Conservation (phyloP, 2,888 invertebrate genomes). For the Folsomia manolachei region DNA sequence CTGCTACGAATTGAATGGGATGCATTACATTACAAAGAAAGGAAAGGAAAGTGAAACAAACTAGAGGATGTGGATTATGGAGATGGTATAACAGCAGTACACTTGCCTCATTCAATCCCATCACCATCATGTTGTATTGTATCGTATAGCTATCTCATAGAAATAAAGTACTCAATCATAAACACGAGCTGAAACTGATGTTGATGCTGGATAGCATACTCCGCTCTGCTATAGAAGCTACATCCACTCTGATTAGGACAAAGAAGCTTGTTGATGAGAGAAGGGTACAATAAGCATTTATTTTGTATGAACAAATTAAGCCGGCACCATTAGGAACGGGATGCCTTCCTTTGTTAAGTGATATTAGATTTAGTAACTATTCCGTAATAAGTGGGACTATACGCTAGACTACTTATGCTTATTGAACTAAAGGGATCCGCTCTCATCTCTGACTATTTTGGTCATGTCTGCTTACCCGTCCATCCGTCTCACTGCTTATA, state of each 20-base stretch:
- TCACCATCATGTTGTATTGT: neutral
- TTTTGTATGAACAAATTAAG: conserved; percentile 21
- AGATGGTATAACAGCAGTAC: too few species aligned
- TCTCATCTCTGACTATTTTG: too few species aligned
- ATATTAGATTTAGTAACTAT: neutral
- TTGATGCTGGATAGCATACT: neutral
- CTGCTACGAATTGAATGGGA: neutral
- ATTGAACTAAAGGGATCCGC: neutral
- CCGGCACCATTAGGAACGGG: conserved; percentile 15
- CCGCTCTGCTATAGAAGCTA: too few species aligned
- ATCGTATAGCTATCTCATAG: neutral
- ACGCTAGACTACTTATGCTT: neutral
- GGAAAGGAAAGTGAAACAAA: neutral
- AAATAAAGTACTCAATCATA: neutral
- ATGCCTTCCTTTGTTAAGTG: conserved; percentile 12
- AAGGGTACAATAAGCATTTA: conserved; percentile 11
- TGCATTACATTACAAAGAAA: neutral
- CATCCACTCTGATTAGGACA: neutral
- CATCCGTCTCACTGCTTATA: too few species aligned
- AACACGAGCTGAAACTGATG: neutral
- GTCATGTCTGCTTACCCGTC: too few species aligned
- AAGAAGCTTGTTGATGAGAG: conserved; percentile 11
- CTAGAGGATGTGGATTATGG: neutral
- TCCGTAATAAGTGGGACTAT: too few species aligned
- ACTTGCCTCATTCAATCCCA: neutral